Conservation (phyloP, 2,888 invertebrate species). For the Campoplex capitator region DNA sequence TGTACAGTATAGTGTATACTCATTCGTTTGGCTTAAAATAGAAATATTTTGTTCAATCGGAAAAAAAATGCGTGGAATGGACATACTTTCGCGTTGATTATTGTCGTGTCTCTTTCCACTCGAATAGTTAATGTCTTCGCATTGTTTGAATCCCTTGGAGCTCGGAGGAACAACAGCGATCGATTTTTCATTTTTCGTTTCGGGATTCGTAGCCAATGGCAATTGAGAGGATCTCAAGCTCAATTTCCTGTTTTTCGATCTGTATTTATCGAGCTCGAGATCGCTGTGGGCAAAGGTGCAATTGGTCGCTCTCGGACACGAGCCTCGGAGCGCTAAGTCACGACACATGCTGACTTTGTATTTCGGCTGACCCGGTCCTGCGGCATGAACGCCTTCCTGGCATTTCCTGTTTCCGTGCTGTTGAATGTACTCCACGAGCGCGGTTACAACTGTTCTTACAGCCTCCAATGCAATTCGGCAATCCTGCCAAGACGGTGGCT, state of each 20-base stretch:
- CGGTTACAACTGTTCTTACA: conserved; percentile 90
- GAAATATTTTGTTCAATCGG: neutral
- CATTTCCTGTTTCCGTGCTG: conserved; percentile 90
- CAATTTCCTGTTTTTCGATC: conserved; percentile 88
- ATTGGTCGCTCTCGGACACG: conserved; percentile 93
- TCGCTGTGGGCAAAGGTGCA: conserved; percentile 97
- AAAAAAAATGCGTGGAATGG: neutral
- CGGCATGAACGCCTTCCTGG: conserved; percentile 86
- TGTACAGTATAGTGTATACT: no score
- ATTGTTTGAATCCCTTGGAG: conserved; percentile 81
- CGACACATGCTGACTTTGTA: conserved; percentile 97
- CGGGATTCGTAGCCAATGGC: conserved; percentile 74
- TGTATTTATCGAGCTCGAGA: conserved; percentile 94
- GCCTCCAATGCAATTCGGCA: conserved; percentile 89
- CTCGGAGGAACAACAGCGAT: conserved; percentile 73
- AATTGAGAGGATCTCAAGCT: conserved; percentile 78
- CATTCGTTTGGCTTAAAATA: no score
- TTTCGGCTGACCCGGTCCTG: conserved; percentile 87
- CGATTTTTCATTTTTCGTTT: conserved; percentile 79
- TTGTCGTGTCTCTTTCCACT: conserved; percentile 77
- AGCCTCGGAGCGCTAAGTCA: conserved; percentile 91
- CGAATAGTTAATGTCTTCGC: conserved; percentile 82
- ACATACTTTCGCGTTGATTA: conserved; percentile 79
- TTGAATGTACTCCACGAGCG: conserved; percentile 91
- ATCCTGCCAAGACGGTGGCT: conserved; percentile 88